Conservation (phyloP, 2,888 invertebrate genomes). For the Synergus itoensis region DNA sequence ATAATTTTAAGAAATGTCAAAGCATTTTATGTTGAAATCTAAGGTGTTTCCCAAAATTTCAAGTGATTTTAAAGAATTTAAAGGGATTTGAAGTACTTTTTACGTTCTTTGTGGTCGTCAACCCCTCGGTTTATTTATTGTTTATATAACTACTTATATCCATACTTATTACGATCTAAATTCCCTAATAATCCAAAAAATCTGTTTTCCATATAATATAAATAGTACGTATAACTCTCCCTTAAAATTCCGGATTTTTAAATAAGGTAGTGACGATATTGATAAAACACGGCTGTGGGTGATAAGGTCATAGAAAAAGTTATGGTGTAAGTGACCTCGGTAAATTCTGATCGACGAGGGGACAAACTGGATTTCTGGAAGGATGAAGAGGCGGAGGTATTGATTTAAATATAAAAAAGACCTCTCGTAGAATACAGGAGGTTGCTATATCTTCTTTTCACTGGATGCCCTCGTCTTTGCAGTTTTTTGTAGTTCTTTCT, state of each 20-base stretch:
- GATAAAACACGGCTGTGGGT: background rate
- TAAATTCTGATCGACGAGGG: conserved; percentile 13
- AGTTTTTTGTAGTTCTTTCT: conserved; percentile 10
- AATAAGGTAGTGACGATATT: background rate
- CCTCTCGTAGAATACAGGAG: background rate
- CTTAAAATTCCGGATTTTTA: background rate
- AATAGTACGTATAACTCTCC: background rate
- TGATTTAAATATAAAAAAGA: conserved; percentile 41
- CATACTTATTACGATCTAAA: too few species aligned
- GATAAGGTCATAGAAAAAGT: conserved; percentile 21
- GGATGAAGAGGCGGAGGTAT: background rate
- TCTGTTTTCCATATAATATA: too few species aligned
- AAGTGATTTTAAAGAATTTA: too few species aligned
- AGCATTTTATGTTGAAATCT: too few species aligned
- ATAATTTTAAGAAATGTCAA: too few species aligned
- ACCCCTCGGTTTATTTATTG: too few species aligned
- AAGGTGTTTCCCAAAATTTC: too few species aligned
- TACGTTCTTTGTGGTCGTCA: too few species aligned
- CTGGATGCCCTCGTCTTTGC: conserved; percentile 11
- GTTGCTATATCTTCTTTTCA: conserved; percentile 16
- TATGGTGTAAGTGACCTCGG: conserved; percentile 31
- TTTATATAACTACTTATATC: too few species aligned
- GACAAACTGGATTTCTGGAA: conserved; percentile 10
- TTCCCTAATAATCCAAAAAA: too few species aligned
- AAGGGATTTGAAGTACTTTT: too few species aligned